phyloP scores from a whole-genome alignment of 2,797 vertebrate genomes.

The Trichosurus vulpecula region DNA sequence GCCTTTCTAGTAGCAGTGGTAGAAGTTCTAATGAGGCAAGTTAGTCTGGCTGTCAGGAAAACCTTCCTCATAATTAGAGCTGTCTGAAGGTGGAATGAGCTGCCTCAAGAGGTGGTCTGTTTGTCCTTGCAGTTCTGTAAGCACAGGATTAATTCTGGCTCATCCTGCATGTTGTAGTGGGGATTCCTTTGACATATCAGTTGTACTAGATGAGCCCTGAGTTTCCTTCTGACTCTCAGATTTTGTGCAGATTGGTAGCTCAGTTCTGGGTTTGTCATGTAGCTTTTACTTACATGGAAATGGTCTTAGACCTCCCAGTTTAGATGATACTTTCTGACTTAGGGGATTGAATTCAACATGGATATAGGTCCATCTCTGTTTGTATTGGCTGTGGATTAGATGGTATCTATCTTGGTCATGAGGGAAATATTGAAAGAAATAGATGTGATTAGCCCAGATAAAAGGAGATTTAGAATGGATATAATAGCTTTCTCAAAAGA shows the following conservation, averaged over 20 bases:
- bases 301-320: neutral
- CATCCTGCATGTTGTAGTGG: neutral
- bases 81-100: neutral
- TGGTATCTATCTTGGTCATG: neutral
- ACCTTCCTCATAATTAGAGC: neutral
- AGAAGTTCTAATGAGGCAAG: neutral
- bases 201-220: neutral
- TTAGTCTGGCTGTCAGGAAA: neutral
- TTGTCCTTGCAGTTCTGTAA: neutral
- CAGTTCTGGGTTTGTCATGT: neutral
- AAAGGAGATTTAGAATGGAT: neutral
- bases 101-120: neutral
- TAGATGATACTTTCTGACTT: neutral
- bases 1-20: neutral
- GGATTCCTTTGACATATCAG: neutral
- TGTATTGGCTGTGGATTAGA: neutral
- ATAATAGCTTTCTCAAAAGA: neutral
- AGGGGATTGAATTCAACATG: neutral
- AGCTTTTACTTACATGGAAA: neutral
- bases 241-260: neutral
- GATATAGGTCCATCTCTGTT: neutral
- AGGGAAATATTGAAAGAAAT: neutral
- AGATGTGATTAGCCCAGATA: neutral
- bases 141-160: neutral
- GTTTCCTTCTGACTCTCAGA: neutral